These are phyloP conservation scores for Phainopepla nitens DNA, from an alignment of 2,113 vertebrate species.

Conservation along the genomic window DNA sequence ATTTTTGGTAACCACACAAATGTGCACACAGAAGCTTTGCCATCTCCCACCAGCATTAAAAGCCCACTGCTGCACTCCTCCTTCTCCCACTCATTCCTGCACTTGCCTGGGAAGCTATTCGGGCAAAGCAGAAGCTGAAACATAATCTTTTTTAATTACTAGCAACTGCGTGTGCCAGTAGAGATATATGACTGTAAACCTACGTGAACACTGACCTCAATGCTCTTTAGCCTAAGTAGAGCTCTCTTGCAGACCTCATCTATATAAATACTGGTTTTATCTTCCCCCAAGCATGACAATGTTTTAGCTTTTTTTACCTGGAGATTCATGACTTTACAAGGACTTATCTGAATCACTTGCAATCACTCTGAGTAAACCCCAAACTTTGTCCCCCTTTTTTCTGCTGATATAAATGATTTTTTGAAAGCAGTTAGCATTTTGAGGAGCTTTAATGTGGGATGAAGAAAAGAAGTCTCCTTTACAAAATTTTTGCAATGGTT, in stretches of 20 bases:
- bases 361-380: background rate
- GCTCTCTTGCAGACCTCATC: background rate
- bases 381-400: background rate
- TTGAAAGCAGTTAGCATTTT: background rate
- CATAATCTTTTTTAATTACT: background rate
- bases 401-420: background rate
- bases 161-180: background rate
- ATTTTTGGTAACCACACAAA: background rate
- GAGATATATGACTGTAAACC: background rate
- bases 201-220: background rate
- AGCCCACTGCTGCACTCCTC: background rate
- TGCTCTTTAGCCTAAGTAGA: background rate
- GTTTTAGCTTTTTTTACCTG: background rate
- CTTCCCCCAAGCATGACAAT: background rate
- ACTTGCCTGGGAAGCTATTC: background rate
- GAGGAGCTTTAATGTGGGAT: background rate
- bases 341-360: background rate
- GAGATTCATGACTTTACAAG: background rate
- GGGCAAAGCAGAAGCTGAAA: conserved; percentile 11
- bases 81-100: conserved; percentile 8
- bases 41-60: background rate
- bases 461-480: background rate
- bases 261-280: background rate
- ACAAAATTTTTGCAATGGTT: background rate
- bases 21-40: background rate